Base-by-base conservation (phyloP, 2,797 vertebrate genomes). In the Aeoliscus strigatus region DNA sequence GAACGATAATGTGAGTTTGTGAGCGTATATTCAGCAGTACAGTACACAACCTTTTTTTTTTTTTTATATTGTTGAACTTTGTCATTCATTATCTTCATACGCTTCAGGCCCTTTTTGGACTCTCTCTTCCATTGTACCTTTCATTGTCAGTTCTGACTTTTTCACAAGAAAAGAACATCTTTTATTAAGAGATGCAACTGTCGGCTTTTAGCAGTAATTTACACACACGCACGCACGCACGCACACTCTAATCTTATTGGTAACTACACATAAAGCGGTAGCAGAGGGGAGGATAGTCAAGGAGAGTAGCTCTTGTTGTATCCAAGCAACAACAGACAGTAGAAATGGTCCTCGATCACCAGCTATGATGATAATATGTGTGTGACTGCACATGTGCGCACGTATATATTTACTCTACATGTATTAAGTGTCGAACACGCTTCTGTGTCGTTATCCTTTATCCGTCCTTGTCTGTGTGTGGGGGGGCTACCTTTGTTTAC, bases 271-370 rank as follows among this genome's bases (percentile, higher is more conserved):
- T 61, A 53, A 70, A 60, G 62, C 63, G 57, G 5, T 12, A 59
- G 27, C 39, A 39, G 66, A 53, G 37, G 60, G 66, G 67, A 81
- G 73, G 66, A 71, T 51, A 45, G 54, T 45, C 47, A 40, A 56
- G 35, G 69, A 54, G 64, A 76, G 62, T 60, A 59, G 73, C 66
- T 72, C 80, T 63, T 68, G 66, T 81, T 70, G 85, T 87, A 87
- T 83, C 86, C 55, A 87, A 86, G 86, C 86, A 88, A 88, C 86
- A 75, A 79, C 75, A 51, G 61, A 70, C 60, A 72, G 73, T 58
- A 66, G 62, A 75, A 60, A 77, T 70, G 61, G 76, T 72, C 76
- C 77, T 81, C 82, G 70, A 70, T 74, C 59, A 50, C 59, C 51
- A 48, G 36, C 69, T 59, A 51, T 77, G 66, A 66, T 73, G 65